These are phyloP conservation scores for Lithodes maja DNA, from an alignment of 2,888 invertebrate species.

Conservation along the genomic window DNA sequence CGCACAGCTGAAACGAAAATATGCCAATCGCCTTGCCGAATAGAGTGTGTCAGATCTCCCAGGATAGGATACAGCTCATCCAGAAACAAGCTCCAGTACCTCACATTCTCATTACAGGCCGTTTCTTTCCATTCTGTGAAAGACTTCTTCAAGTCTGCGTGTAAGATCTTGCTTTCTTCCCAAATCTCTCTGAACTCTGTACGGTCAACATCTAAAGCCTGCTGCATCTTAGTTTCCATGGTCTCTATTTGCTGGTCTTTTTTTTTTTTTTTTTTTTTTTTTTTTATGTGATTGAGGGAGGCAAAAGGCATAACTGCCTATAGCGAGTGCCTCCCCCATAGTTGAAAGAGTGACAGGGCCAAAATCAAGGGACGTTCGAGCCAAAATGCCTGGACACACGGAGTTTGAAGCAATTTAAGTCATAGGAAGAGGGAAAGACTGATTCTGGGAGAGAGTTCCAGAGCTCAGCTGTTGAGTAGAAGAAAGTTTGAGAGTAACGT, in stretches of 20 bases:
- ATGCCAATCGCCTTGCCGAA: conserved; percentile 23
- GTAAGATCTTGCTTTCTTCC: conserved; percentile 23
- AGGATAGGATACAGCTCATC: neutral
- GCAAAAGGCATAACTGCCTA: too few species aligned
- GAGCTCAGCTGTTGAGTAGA: too few species aligned
- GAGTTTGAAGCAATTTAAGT: too few species aligned
- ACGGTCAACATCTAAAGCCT: conserved; percentile 23
- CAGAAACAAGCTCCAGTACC: conserved; percentile 33
- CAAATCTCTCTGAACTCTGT: conserved; percentile 20
- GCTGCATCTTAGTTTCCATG: conserved; percentile 21
- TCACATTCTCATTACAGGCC: conserved; percentile 6
- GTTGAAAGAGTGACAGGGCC: too few species aligned
- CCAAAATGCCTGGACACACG: too few species aligned
- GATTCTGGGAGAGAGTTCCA: too few species aligned
- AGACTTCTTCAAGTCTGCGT: conserved; percentile 29
- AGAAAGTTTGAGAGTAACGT: too few species aligned
- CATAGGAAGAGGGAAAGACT: too few species aligned
- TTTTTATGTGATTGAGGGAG: too few species aligned
- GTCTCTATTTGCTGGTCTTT: conserved; percentile 22
- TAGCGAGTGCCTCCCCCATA: too few species aligned
- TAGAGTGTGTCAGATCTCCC: conserved; percentile 6
- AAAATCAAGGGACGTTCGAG: too few species aligned
- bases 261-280: too few species aligned
- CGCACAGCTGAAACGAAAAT: conserved; percentile 23
- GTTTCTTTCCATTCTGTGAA: conserved; percentile 18